Evolutionary conservation across 2,888 invertebrate species (phyloP).

Genomic region (Campopleginae sp.): DNA sequence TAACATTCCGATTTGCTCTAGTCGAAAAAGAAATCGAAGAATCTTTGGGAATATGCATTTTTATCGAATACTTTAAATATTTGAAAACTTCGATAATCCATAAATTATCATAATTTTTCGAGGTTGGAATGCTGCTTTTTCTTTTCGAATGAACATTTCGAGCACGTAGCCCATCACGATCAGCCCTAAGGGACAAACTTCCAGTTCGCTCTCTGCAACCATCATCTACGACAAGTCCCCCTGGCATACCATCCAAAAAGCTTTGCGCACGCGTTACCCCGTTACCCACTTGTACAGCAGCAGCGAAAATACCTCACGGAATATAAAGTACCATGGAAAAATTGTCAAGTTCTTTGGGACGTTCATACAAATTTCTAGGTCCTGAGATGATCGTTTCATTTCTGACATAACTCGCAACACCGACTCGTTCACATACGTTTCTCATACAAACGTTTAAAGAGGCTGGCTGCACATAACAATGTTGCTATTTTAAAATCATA

Average conservation of each 20-base stretch:
- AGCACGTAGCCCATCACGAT: constrained; percentile 50
- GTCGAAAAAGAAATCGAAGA: not conserved
- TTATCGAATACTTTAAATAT: not conserved
- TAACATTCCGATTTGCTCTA: not conserved
- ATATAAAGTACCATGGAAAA: constrained; percentile 57
- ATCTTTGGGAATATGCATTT: not conserved
- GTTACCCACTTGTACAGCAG: constrained; percentile 14
- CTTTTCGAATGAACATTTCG: constrained; percentile 34
- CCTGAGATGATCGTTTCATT: constrained; percentile 41
- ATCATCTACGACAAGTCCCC: constrained; percentile 35
- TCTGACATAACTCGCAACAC: not conserved
- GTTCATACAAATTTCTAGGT: not conserved
- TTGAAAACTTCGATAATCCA: constrained; percentile 7
- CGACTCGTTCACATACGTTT: not conserved
- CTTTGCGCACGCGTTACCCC: constrained; percentile 32
- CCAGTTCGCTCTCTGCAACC: constrained; percentile 31
- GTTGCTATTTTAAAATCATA: too few relatives aligned
- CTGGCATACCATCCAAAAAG: constrained; percentile 40
- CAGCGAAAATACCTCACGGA: constrained; percentile 45
- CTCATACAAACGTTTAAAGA: not conserved
- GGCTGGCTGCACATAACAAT: too few relatives aligned
- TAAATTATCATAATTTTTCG: constrained; percentile 34
- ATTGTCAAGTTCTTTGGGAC: constrained; percentile 51
- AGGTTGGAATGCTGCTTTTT: not conserved
- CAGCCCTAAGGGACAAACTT: constrained; percentile 54